These are phyloP conservation scores for Labeo catla DNA, from an alignment of 2,113 vertebrate species.

Conservation along the genomic window DNA sequence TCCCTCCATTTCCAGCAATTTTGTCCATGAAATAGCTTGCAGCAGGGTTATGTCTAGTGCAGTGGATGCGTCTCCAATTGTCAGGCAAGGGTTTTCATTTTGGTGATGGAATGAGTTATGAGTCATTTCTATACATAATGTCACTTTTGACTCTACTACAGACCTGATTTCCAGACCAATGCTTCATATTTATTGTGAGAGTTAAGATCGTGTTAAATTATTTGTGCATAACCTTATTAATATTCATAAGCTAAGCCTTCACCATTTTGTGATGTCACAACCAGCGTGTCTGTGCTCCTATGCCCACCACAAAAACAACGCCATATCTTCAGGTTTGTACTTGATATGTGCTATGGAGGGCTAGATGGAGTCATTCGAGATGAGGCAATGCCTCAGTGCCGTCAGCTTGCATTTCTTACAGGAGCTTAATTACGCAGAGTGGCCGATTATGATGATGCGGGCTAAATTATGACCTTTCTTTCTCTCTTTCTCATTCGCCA, in stretches of 20 bases:
- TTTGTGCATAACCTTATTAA: constrained; percentile 9
- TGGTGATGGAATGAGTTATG: background rate
- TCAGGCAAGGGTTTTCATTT: background rate
- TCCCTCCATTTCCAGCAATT: background rate
- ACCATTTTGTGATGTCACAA: background rate
- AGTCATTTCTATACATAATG: background rate
- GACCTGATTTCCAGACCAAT: background rate
- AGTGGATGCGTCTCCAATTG: background rate
- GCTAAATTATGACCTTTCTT: constrained; percentile 51
- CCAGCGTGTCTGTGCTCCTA: background rate
- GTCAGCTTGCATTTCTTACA: constrained; percentile 55
- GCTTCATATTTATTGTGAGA: background rate
- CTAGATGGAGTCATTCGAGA: constrained; percentile 52
- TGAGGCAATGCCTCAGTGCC: constrained; percentile 32
- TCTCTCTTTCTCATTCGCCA: constrained; percentile 69
- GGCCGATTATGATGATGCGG: constrained; percentile 50
- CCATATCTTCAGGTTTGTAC: background rate
- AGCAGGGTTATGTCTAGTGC: background rate
- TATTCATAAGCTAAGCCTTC: constrained; percentile 7
- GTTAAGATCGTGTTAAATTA: background rate
- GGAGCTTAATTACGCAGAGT: constrained; percentile 56
- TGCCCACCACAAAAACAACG: background rate
- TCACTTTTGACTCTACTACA: background rate
- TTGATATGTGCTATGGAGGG: background rate
- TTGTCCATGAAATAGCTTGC: background rate